phyloP scores from a whole-genome alignment of 92 coral and sea anemone genomes.

The Nematostella vectensis region DNA sequence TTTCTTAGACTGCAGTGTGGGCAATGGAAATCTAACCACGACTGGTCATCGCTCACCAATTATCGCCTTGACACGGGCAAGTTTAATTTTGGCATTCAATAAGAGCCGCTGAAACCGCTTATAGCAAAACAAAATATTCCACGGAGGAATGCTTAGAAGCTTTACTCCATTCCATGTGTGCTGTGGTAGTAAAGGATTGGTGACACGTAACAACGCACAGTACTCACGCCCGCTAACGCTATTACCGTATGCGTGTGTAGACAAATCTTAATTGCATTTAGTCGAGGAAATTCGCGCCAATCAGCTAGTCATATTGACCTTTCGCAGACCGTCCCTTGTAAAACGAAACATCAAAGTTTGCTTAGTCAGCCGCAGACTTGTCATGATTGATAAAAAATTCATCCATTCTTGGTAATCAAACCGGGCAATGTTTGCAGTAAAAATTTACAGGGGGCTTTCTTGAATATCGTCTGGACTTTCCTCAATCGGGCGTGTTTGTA shows the following conservation, averaged over 20 bases:
- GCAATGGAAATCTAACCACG: too few relatives aligned
- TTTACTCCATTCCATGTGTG: too few relatives aligned
- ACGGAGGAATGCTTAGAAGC: too few relatives aligned
- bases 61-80: conserved; percentile 43
- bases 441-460: conserved; percentile 3
- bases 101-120: too few relatives aligned
- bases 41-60: conserved; percentile 35
- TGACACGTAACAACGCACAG: too few relatives aligned
- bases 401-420: conserved; percentile 18
- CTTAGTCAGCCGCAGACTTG: conserved; percentile 21
- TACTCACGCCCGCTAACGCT: too few relatives aligned
- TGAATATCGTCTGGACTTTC: conserved; percentile 15
- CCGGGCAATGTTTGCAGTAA: conserved; percentile 19
- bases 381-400: conserved; percentile 35
- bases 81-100: conserved; percentile 12
- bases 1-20: too few relatives aligned
- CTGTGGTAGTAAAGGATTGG: too few relatives aligned
- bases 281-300: not conserved
- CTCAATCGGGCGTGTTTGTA: not conserved
- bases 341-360: conserved; percentile 14
- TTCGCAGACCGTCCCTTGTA: conserved; percentile 2
- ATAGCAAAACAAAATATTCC: too few relatives aligned
- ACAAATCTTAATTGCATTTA: not conserved
- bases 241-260: not conserved
- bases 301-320: not conserved